Evolutionary conservation across 2,797 vertebrate species (phyloP).

Genomic region (Remorina albescens): DNA sequence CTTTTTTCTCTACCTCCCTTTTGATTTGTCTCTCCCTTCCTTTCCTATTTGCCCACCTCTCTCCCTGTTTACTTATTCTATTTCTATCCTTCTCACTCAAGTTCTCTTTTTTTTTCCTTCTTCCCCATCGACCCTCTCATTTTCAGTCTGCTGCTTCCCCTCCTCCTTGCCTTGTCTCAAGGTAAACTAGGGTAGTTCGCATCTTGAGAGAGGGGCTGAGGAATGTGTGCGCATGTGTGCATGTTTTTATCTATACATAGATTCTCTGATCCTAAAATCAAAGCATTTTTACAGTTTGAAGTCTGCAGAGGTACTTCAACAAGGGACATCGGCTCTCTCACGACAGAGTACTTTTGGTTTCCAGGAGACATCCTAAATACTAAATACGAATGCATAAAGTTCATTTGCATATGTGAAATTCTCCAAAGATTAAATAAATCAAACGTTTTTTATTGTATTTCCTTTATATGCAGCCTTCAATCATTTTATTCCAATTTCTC

Average conservation of each 20-base stretch:
- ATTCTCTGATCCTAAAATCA: constrained; percentile 64
- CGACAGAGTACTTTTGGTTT: constrained; percentile 9
- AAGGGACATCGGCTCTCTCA: constrained; percentile 20
- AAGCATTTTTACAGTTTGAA: constrained; percentile 53
- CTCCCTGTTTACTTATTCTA: constrained; percentile 50
- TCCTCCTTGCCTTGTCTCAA: constrained; percentile 59
- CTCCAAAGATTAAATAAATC: constrained; percentile 15
- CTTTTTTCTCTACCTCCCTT: constrained; percentile 1
- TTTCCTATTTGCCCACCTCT: constrained; percentile 9
- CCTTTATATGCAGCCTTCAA: not conserved
- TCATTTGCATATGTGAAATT: constrained; percentile 22
- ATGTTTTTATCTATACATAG: constrained; percentile 63
- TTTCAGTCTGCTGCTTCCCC: constrained; percentile 61
- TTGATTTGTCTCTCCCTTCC: constrained; percentile 20
- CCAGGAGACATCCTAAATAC: constrained; percentile 6
- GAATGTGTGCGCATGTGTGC: constrained; percentile 20
- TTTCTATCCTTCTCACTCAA: constrained; percentile 48
- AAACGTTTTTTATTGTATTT: constrained; percentile 22
- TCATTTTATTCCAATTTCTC: not conserved
- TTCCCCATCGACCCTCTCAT: constrained; percentile 62
- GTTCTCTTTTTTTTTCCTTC: constrained; percentile 47
- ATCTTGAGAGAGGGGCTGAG: constrained; percentile 54
- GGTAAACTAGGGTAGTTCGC: constrained; percentile 66
- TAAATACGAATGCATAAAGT: constrained; percentile 23
- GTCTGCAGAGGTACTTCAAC: constrained; percentile 16